A percentile compares a stretch with the other conserved stretches of the same genome.
These are phyloP conservation scores for Pampusana beccarii DNA, from an alignment of 2,113 vertebrate species.

Conservation along the genomic window DNA sequence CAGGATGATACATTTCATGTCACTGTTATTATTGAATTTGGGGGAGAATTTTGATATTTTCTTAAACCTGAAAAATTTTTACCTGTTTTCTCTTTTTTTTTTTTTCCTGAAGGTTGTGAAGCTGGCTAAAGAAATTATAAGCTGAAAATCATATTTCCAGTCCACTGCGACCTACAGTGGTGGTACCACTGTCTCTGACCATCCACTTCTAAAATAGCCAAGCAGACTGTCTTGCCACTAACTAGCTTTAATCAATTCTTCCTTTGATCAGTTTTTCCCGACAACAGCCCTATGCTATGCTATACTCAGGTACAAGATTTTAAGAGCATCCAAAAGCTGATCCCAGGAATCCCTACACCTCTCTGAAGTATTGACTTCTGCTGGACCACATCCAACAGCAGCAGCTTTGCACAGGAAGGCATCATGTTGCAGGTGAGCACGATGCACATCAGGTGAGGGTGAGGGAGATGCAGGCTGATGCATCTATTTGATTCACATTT, in stretches of 20 bases:
- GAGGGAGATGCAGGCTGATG: not conserved
- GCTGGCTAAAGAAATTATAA: not conserved
- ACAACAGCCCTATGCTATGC: not conserved
- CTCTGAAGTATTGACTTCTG: not conserved
- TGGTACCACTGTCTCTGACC: not conserved
- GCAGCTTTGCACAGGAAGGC: not conserved
- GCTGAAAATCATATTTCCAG: not conserved
- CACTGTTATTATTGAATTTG: not conserved
- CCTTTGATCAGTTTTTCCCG: not conserved
- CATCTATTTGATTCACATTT: not conserved
- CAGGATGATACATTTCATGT: not conserved
- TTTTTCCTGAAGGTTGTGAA: not conserved
- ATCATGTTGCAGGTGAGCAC: not conserved
- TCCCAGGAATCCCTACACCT: not conserved
- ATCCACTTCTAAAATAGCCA: not conserved
- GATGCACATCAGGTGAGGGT: not conserved
- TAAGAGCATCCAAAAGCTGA: not conserved
- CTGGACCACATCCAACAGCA: not conserved
- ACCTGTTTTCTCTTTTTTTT: not conserved
- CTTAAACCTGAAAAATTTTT: not conserved
- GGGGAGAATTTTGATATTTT: not conserved
- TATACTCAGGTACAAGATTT: not conserved
- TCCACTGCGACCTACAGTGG: accelerated
- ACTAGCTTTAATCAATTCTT: not conserved
- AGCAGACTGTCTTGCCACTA: not conserved